Percentiles rank a stretch among this genome's conserved stretches.
These are phyloP conservation scores for Platyrinchus mystaceus DNA, from an alignment of 2,797 vertebrate species.

Conservation along the genomic window DNA sequence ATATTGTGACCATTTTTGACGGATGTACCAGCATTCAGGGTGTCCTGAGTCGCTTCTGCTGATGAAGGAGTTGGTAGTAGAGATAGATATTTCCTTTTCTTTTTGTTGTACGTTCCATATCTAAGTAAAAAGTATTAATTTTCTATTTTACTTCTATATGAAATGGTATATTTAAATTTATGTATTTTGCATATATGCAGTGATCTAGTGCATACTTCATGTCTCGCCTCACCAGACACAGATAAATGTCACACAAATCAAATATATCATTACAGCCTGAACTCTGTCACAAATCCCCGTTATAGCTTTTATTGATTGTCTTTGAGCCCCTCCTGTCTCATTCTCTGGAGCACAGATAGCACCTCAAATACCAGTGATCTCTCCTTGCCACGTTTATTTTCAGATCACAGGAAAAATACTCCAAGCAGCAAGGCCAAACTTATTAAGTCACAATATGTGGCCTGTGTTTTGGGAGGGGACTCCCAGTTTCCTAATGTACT, in stretches of 20 bases:
- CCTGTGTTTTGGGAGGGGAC: background rate
- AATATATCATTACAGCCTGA: background rate
- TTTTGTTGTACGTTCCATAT: background rate
- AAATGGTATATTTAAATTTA: background rate
- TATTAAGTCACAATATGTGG: background rate
- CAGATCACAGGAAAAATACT: background rate
- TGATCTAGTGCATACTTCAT: background rate
- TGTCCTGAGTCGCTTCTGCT: background rate
- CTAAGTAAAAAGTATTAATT: background rate
- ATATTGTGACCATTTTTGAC: background rate
- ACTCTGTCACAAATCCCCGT: background rate
- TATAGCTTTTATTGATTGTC: background rate
- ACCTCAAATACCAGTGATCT: background rate
- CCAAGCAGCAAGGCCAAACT: background rate
- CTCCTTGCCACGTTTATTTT: background rate
- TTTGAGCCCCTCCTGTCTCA: background rate
- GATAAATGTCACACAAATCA: background rate
- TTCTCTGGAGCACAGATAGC: background rate
- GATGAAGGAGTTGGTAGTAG: background rate
- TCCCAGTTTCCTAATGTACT: background rate
- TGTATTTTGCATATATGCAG: background rate
- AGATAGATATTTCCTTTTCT: background rate
- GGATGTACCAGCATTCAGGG: background rate
- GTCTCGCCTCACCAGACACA: background rate
- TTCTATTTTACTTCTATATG: background rate